Base-by-base conservation (phyloP, 2,113 vertebrate genomes). In the Cinclus mexicanus region DNA sequence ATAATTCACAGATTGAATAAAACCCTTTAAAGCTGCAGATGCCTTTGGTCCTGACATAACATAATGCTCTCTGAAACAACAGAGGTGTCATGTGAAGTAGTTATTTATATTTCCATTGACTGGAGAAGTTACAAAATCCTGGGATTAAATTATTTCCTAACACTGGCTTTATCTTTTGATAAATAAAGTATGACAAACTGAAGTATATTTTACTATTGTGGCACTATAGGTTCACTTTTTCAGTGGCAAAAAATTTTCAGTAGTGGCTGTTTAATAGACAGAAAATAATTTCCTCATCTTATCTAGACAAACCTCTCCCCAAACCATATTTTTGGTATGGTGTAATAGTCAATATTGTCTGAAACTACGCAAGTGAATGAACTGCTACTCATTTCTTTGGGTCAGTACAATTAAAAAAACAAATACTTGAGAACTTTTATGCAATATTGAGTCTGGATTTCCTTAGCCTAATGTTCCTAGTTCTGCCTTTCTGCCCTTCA, bases 1-100 rank as follows among this genome's bases (percentile, higher is more conserved):
- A 65, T 95, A 85, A 80, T 90, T 96, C 67, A 95, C 47, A 70
- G 80, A 87, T 85, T 89, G 95, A 89, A 93, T 83, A 87, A 89
- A 94, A 85, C 7, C 6, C n/a, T 88, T 95, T 65, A 68, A 83
- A 92, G 49, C 29, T 87, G 23, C 19, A 91, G 42, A 68, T 74
- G 55, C 20, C 83, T 93, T 95, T 93, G 56, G 87, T 94, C 67
- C 42, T 89, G 85, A 68, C 60, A 71, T 22, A 61, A 35, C 22
- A 50, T 59, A 89, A 79, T 68, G 37, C 4, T 21, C 55, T 95
- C 46, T 86, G 82, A 97, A 96, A 93, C 77, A 95, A 75, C 10
- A 75, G n/a, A 89, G 61, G 21, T 78, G 77, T 86, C 52, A 46
- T 70, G 19, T 71, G 49, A 95, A 71, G 61, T 69, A 46, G 31